These are phyloP conservation scores for Pterobdella sp. DNA, from an alignment of 2,888 invertebrate species.

Conservation along the genomic window DNA sequence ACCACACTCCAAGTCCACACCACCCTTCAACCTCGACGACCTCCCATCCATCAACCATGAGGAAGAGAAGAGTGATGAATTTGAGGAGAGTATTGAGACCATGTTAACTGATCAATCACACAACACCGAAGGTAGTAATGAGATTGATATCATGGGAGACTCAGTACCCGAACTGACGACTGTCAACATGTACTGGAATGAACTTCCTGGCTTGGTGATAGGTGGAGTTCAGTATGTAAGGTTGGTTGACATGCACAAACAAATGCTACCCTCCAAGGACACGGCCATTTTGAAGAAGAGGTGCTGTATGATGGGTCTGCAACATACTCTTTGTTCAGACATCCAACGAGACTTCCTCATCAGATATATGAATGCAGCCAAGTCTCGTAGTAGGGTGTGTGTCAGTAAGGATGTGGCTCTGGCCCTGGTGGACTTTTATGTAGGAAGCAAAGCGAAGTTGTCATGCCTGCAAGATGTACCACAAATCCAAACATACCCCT, in stretches of 20 bases:
- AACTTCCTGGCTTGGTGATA: constrained; percentile 49
- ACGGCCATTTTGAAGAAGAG: constrained; percentile 51
- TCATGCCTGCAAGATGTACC: not conserved
- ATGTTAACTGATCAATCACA: not conserved
- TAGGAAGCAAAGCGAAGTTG: not conserved
- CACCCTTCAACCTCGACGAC: not conserved
- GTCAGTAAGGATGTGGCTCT: constrained; percentile 47
- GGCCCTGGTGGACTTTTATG: constrained; percentile 40
- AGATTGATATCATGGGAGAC: not conserved
- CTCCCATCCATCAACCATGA: not conserved
- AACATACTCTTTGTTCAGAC: constrained; percentile 48
- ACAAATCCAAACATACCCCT: not conserved
- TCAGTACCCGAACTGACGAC: constrained; percentile 40
- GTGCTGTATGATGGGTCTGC: constrained; percentile 46
- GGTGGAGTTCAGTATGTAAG: constrained; percentile 46
- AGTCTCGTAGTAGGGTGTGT: constrained; percentile 49
- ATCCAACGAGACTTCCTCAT: constrained; percentile 51
- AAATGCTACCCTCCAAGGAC: constrained; percentile 50
- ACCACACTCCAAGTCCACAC: too few relatives aligned
- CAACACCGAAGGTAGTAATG: not conserved
- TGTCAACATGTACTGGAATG: constrained; percentile 51
- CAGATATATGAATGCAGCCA: constrained; percentile 49
- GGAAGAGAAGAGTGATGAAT: not conserved
- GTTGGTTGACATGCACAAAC: constrained; percentile 50
- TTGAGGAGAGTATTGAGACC: not conserved